phyloP scores from a whole-genome alignment of 2,888 invertebrate genomes.

The Belgica antarctica region DNA sequence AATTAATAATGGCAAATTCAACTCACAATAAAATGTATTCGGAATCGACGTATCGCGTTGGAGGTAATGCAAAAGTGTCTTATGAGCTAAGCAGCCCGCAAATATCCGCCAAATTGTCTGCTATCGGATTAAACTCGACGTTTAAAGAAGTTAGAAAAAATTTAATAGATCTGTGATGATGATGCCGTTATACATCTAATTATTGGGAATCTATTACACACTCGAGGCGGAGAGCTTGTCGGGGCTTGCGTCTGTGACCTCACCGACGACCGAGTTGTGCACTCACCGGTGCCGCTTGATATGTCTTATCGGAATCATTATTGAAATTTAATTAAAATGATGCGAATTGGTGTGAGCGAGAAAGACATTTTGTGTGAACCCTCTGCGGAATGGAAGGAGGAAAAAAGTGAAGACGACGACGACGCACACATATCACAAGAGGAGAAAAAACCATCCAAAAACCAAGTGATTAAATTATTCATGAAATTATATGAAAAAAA shows the following conservation, averaged over 20 bases:
- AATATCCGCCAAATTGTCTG: neutral
- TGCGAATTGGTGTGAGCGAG: neutral
- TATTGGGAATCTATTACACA: constrained; percentile 24
- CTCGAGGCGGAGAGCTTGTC: neutral
- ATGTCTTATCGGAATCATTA: constrained; percentile 15
- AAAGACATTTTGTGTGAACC: constrained; percentile 24
- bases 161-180: constrained; percentile 26
- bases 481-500: constrained; percentile 40
- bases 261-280: neutral
- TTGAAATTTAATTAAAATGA: constrained; percentile 29
- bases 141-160: neutral
- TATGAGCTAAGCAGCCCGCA: neutral
- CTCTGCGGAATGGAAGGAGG: constrained; percentile 28
- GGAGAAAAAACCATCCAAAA: constrained; percentile 39
- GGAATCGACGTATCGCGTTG: constrained; percentile 42
- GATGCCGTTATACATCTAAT: constrained; percentile 42
- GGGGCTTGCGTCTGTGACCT: neutral
- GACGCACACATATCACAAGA: constrained; percentile 34
- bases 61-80: constrained; percentile 37
- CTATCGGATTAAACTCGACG: neutral
- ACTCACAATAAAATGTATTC: constrained; percentile 43
- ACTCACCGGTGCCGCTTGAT: constrained; percentile 1
- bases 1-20: constrained; percentile 43
- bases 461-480: constrained; percentile 44
- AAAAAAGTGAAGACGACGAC: constrained; percentile 43